A percentile compares a stretch with the other conserved stretches of the same genome.
These are phyloP conservation scores for Pocota personata DNA, from an alignment of 2,888 invertebrate species.

Conservation along the genomic window DNA sequence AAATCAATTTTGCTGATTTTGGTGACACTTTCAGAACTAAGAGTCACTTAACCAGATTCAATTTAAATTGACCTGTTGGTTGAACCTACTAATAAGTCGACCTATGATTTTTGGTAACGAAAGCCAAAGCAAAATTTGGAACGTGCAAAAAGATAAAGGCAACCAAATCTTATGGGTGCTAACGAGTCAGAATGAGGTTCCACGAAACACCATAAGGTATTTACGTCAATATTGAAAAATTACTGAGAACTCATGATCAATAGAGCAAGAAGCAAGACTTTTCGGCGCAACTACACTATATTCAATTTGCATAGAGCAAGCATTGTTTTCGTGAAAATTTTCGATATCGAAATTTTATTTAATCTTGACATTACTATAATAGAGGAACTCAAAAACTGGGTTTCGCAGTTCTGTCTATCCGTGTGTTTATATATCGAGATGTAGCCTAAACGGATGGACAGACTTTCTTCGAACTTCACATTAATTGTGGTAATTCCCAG, in stretches of 20 bases:
- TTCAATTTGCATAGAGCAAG: no score
- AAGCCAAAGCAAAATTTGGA: conserved; percentile 27
- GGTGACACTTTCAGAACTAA: conserved; percentile 28
- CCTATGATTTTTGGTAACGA: conserved; percentile 13
- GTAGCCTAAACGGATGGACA: no score
- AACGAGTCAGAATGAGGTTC: conserved; percentile 52
- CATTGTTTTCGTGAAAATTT: no score
- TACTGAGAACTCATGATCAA: conserved; percentile 28
- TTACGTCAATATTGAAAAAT: conserved; percentile 24
- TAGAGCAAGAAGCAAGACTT: conserved; percentile 56
- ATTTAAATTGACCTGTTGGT: conserved; percentile 44
- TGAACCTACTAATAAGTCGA: conserved; percentile 39
- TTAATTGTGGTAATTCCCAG: no score
- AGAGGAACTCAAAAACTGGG: no score
- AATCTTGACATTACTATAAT: no score
- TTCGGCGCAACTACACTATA: no score
- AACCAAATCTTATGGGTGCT: conserved; percentile 34
- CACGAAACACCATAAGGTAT: background rate
- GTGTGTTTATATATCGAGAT: no score
- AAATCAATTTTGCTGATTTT: no score
- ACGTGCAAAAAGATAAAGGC: conserved; percentile 49
- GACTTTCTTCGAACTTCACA: no score
- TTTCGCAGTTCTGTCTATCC: no score
- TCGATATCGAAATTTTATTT: no score
- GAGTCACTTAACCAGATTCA: conserved; percentile 42